Evolutionary conservation across 2,888 invertebrate genomes (phyloP), one percentile per base, ranked within the genome.

Genomic region (Drosophila recens): DNA sequence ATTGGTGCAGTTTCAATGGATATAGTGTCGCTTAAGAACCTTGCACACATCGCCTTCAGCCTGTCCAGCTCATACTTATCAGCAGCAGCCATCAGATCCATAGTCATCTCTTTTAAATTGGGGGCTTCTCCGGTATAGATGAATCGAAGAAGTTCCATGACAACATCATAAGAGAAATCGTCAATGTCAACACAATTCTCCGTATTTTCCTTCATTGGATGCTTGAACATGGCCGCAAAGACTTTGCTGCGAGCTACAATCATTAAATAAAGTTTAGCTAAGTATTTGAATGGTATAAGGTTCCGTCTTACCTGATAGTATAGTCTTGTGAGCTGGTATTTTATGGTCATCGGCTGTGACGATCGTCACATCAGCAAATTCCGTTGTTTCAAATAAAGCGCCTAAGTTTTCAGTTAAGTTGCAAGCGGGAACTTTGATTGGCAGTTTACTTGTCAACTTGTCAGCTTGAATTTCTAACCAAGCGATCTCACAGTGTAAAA

Each of bases 201-300:
- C 94, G 98, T 98, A 83, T 97, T 94, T 92, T 99, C 99, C 91
- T 98, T 97, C 98, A 99, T 98, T 93, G 98, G 98, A 93, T 99
- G 99, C 92, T 98, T 98, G 93, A 99, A 99, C 99, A 99, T 99
- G 67, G 99, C 99, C 90, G 98, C 97, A 93, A 99, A 99, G 20
- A 99, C 99, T 72, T 98, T 98, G 94, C 98, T 98, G 90, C 99
- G 95, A 78, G 99, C 98, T 97, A 93, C 27, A 27, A 27, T 27
- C 27, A 78, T 46, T 11, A 33, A 6, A 23, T 53, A 54, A 43
- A 53, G 38, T 53, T 6, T 15, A 23, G 27, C 27, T 27, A 27
- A 27, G 27, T 20, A 34, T 56, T 13, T n/a, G 4, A 48, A 17
- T 23, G 15, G 15, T 30, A n/a, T 30, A 45, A 10, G 13, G 13